phyloP scores from a whole-genome alignment of 53 echinoderm and acorn worm genomes.

The Actinopyga echinites region DNA sequence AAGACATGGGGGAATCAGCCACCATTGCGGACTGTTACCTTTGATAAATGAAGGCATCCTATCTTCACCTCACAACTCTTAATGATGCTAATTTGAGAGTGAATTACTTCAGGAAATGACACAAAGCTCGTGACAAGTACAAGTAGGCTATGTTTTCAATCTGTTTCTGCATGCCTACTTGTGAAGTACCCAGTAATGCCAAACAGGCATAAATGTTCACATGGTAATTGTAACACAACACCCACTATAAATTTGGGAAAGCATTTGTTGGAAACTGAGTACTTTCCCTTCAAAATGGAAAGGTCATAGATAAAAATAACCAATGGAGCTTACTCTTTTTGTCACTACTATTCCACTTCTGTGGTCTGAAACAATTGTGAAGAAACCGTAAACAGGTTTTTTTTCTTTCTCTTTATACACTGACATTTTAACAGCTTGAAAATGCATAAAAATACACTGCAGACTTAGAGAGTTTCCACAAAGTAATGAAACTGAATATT shows the following conservation, averaged over 20 bases:
- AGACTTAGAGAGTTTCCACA: too few relatives aligned
- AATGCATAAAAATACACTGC: too few relatives aligned
- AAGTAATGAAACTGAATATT: too few relatives aligned
- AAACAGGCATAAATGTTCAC: not conserved
- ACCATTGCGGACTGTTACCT: too few relatives aligned
- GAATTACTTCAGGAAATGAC: not conserved
- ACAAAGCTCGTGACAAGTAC: slow-evolving; percentile 8
- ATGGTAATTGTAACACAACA: slow-evolving; percentile 3
- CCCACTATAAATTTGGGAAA: not conserved
- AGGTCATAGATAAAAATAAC: not conserved
- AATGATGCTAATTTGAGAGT: slow-evolving; percentile 17
- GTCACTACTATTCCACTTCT: too few relatives aligned
- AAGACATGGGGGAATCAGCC: not conserved
- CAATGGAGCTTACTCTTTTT: too few relatives aligned
- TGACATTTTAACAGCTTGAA: too few relatives aligned
- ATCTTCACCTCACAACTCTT: not conserved
- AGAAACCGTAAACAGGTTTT: too few relatives aligned
- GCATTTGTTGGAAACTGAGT: not conserved
- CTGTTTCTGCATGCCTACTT: not conserved
- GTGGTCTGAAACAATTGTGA: too few relatives aligned
- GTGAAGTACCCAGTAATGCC: not conserved
- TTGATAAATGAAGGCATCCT: not conserved
- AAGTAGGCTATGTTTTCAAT: not conserved
- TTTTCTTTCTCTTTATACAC: too few relatives aligned
- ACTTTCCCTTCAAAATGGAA: not conserved